A percentile compares a stretch with the other conserved stretches of the same genome.
phyloP scores from a whole-genome alignment of 2,113 vertebrate genomes.

The Pheucticus melanocephalus region DNA sequence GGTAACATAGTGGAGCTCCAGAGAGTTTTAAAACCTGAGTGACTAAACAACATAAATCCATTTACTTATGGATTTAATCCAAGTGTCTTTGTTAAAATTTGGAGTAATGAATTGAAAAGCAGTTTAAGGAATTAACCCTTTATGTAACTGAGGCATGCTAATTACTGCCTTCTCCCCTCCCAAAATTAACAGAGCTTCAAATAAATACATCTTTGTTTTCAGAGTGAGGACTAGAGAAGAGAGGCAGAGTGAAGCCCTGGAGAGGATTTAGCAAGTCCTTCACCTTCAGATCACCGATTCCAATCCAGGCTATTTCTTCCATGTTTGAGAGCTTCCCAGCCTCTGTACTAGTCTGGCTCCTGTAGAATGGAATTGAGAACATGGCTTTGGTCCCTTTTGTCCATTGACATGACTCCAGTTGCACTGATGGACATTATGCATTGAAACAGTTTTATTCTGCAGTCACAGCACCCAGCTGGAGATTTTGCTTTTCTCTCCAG shows the following conservation, averaged over 20 bases:
- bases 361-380: background rate
- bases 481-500: background rate
- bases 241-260: background rate
- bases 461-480: background rate
- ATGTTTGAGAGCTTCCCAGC: background rate
- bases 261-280: background rate
- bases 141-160: conserved; percentile 15
- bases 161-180: background rate
- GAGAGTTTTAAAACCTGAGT: conserved; percentile 30
- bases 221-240: background rate
- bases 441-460: background rate
- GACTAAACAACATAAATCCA: background rate
- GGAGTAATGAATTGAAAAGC: conserved; percentile 36
- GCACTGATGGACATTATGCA: background rate
- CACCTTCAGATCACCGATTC: background rate
- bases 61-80: conserved; percentile 34
- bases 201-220: conserved; percentile 12
- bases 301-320: background rate
- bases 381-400: background rate
- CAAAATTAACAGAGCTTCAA: background rate
- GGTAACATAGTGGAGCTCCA: background rate
- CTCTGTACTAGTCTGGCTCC: background rate
- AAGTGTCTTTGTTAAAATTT: background rate
- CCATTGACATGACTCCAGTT: background rate
- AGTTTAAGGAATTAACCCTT: conserved; percentile 29